phyloP scores from a whole-genome alignment of 2,797 vertebrate genomes.

The Fratercula arctica region DNA sequence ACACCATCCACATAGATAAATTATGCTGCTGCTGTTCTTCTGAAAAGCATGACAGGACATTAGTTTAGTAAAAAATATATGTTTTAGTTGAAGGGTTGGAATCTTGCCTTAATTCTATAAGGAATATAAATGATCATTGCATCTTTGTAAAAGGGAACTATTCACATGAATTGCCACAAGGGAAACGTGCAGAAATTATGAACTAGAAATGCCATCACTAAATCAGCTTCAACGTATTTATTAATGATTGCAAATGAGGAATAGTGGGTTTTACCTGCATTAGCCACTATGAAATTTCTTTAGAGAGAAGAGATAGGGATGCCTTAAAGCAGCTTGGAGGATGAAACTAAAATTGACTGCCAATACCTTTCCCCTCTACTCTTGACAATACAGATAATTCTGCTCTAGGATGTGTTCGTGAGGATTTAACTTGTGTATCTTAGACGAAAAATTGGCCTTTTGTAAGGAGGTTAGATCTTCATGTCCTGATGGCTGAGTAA shows the following conservation, averaged over 20 bases:
- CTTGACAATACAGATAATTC: background rate
- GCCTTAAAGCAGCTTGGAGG: background rate
- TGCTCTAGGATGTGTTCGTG: background rate
- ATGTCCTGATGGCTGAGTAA: background rate
- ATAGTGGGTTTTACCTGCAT: background rate
- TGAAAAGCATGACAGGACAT: background rate
- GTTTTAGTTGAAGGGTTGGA: background rate
- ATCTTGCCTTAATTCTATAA: background rate
- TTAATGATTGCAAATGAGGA: background rate
- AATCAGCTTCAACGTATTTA: background rate
- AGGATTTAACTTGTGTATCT: background rate
- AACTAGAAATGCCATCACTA: background rate
- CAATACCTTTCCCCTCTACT: background rate
- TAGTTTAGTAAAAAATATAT: background rate
- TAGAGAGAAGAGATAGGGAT: background rate
- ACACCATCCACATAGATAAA: background rate
- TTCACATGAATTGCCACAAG: background rate
- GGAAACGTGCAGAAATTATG: background rate
- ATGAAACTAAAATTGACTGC: background rate
- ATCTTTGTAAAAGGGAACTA: background rate
- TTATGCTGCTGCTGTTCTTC: background rate
- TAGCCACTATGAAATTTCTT: background rate
- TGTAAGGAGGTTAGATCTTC: background rate
- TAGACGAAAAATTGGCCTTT: background rate
- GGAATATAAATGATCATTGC: background rate